Evolutionary conservation across 2,888 invertebrate genomes (phyloP).

Genomic region (Synanthedon vespiformis): DNA sequence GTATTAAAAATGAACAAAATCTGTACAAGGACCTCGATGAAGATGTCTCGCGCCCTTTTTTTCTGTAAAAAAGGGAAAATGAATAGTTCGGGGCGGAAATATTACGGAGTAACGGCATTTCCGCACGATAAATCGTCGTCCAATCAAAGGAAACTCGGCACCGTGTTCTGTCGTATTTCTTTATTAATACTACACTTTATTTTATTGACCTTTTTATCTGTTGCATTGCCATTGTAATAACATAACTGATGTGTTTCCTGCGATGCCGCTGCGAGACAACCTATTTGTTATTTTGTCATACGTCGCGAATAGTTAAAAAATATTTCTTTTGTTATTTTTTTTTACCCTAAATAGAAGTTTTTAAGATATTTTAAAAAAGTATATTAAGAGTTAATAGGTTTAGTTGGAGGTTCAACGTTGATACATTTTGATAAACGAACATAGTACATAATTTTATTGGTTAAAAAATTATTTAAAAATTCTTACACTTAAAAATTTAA

Average conservation of each 20-base stretch:
- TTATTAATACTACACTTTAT: constrained; percentile 66
- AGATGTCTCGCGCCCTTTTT: constrained; percentile 67
- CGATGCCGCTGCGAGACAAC: not conserved
- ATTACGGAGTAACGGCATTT: constrained; percentile 69
- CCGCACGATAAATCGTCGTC: constrained; percentile 70
- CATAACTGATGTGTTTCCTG: constrained; percentile 31
- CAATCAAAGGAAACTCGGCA: constrained; percentile 64
- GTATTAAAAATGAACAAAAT: too few species aligned
- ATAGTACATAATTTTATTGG: too few species aligned
- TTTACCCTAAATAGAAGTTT: too few species aligned
- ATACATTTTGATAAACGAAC: too few species aligned
- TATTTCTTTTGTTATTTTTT: too few species aligned
- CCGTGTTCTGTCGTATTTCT: constrained; percentile 51
- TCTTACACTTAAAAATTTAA: too few species aligned
- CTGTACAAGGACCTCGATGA: constrained; percentile 38
- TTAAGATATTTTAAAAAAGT: too few species aligned
- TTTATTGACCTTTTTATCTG: constrained; percentile 64
- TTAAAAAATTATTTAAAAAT: too few species aligned
- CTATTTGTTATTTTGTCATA: too few species aligned
- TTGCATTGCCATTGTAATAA: constrained; percentile 48
- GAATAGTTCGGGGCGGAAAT: constrained; percentile 67
- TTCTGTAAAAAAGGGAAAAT: constrained; percentile 66
- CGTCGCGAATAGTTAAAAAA: too few species aligned
- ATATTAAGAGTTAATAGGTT: too few species aligned
- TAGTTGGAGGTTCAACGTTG: too few species aligned